Conservation (phyloP, 1,140 invertebrate species). For the Drosophila tropicalis region DNA sequence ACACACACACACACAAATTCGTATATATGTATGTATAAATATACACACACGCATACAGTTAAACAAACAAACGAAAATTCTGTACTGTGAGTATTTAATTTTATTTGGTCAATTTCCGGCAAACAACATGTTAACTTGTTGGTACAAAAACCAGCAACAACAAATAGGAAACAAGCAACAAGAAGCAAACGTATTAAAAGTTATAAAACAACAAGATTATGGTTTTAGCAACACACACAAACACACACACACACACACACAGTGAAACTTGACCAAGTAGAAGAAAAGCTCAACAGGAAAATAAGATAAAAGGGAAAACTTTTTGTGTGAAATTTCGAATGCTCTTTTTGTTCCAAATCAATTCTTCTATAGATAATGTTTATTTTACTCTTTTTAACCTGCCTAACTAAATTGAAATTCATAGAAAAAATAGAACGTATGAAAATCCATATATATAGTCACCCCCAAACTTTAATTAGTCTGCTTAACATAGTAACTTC, state of each 20-base stretch:
- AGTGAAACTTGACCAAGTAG: conserved; percentile 41
- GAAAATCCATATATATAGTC: too few species aligned
- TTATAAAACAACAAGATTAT: conserved; percentile 78
- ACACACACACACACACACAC: conserved; percentile 27
- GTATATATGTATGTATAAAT: too few species aligned
- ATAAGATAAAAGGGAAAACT: neutral
- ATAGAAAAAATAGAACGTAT: too few species aligned
- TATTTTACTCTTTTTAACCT: too few species aligned
- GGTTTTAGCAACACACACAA: conserved; percentile 60
- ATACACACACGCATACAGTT: conserved; percentile 5
- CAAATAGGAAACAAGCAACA: conserved; percentile 29
- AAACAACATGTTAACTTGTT: conserved; percentile 65
- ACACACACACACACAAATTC: neutral
- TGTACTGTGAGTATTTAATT: conserved; percentile 63
- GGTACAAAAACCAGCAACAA: conserved; percentile 28
- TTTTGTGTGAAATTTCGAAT: neutral
- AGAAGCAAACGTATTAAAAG: conserved; percentile 68
- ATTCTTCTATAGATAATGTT: too few species aligned
- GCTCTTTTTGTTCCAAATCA: neutral
- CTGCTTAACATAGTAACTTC: too few species aligned
- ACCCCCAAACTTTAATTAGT: too few species aligned
- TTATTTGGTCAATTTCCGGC: conserved; percentile 70
- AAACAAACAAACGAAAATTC: conserved; percentile 35
- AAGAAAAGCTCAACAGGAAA: conserved; percentile 25
- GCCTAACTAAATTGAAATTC: too few species aligned